Conservation (phyloP, 2,113 vertebrate species). For the Montifringilla adamsi region DNA sequence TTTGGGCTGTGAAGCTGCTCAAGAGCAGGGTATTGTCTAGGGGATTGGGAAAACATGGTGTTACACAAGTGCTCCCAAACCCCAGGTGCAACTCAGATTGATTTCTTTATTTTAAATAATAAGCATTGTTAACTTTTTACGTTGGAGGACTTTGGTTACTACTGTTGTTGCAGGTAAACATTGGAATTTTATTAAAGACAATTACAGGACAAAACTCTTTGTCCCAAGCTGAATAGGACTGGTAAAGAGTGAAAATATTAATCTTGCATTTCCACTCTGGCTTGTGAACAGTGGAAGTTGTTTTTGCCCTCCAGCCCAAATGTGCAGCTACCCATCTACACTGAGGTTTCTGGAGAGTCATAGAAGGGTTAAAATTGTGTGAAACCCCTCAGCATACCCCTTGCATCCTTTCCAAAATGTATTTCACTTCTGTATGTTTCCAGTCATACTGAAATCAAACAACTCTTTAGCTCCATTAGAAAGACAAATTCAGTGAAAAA, state of each 20-base stretch:
- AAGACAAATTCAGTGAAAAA: slow-evolving; percentile 18
- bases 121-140: background rate
- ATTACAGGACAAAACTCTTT: background rate
- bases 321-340: background rate
- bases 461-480: background rate
- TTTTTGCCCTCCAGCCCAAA: background rate
- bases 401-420: background rate
- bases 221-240: background rate
- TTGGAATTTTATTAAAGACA: background rate
- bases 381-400: background rate
- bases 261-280: background rate
- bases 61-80: background rate
- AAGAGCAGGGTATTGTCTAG: background rate
- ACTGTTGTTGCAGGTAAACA: background rate
- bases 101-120: background rate
- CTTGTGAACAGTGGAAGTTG: background rate
- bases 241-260: background rate
- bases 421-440: background rate
- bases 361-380: background rate
- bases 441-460: background rate
- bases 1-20: background rate
- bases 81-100: background rate
- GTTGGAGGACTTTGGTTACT: background rate
- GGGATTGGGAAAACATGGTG: background rate
- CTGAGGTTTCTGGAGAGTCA: background rate